Base-by-base conservation (phyloP, 23 tunicate species). In the Diplosoma virens region DNA sequence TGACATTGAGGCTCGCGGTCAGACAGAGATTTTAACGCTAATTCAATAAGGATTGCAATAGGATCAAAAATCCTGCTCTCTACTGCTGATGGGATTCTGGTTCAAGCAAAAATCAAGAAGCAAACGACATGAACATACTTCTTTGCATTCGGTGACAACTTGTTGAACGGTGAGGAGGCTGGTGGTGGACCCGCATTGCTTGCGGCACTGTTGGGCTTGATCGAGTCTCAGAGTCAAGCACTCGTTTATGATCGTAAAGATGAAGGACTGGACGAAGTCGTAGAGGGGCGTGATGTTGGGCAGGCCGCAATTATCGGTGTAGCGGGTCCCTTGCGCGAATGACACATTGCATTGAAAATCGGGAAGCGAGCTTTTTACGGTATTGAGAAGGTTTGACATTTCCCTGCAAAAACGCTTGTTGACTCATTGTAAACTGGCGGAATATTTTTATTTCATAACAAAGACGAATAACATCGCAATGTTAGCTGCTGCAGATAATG, bases 101-200 rank as follows among this genome's bases (percentile, higher is more conserved):
- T n/a, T n/a, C n/a, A n/a, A n/a, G n/a, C n/a, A n/a, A n/a, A n/a
- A n/a, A n/a, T n/a, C n/a, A n/a, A n/a, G n/a, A n/a, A n/a, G 21
- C 9, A 6, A 61, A 61, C 34, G 17, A 5, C 9, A 61, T 16
- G 24, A 63, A 69, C 85, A n/a, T 36, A 90, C 87, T 35, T 90
- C 97, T 46, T 90, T 90, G 56, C 90, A 90, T 79, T 90, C 89
- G 2, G 60, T 28, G 3, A 84, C 97, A 3, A 90, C 77, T 73
- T 90, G 97, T 34, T 90, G 82, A 0, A 80, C 90, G 7, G 97
- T 90, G 1, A 90, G 72, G 47, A 90, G 28, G 48, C 88, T 75
- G 59, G 87, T 74, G 16, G 82, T 66, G 18, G 89, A 83, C 1
- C 81, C 75, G 61, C 84, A 78, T 33, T 84, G 73, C 30, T 74